Evolutionary conservation across 1,140 invertebrate species (phyloP).

Genomic region (Leptinotarsa lineolata): DNA sequence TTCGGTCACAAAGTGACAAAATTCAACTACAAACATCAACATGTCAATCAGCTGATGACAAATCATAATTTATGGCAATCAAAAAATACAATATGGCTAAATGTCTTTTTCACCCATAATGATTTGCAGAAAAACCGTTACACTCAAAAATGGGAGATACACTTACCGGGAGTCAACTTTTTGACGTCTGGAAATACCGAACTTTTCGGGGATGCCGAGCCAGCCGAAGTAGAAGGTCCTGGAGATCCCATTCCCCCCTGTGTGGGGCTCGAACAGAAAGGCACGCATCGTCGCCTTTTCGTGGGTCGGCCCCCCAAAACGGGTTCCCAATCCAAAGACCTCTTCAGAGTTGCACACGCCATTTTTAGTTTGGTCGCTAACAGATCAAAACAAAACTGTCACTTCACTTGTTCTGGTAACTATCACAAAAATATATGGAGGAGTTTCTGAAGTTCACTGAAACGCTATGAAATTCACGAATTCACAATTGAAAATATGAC

Average conservation of each 20-base stretch:
- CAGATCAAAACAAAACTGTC: slow-evolving; percentile 44
- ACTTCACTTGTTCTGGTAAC: slow-evolving; percentile 41
- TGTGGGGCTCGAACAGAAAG: slow-evolving; percentile 71
- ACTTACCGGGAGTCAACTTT: slow-evolving; percentile 84
- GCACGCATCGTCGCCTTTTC: slow-evolving; percentile 86
- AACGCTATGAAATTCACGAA: background rate
- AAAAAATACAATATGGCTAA: background rate
- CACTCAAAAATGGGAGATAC: background rate
- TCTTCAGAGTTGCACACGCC: slow-evolving; percentile 95
- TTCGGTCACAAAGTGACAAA: background rate
- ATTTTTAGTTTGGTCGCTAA: slow-evolving; percentile 67
- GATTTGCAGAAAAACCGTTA: background rate
- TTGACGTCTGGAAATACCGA: slow-evolving; percentile 54
- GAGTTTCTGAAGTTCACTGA: slow-evolving; percentile 20
- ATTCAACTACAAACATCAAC: slow-evolving; percentile 22
- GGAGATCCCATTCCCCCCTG: slow-evolving; percentile 40
- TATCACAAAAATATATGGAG: slow-evolving; percentile 34
- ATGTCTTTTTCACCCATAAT: background rate
- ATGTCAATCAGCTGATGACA: slow-evolving; percentile 51
- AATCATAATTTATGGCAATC: background rate
- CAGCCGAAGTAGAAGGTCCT: slow-evolving; percentile 54
- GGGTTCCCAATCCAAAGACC: slow-evolving; percentile 91
- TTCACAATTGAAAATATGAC: slow-evolving; percentile 9
- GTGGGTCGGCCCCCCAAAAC: slow-evolving; percentile 78
- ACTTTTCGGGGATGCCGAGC: slow-evolving; percentile 56